Evolutionary conservation across 2,113 vertebrate genomes (phyloP).

Genomic region (Speoplatyrhinus poulsoni): DNA sequence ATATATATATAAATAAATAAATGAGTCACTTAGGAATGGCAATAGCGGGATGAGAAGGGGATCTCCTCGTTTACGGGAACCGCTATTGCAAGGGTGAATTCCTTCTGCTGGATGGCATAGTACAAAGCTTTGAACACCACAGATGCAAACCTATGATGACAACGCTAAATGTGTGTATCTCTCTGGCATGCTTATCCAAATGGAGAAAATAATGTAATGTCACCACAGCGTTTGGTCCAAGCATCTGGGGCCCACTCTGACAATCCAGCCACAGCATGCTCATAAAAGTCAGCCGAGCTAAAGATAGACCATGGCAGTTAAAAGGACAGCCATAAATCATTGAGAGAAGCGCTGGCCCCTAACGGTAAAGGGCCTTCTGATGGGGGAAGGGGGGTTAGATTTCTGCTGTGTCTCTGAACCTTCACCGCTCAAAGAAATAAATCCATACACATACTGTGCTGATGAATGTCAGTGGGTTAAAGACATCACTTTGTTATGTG

Average conservation of each 20-base stretch:
- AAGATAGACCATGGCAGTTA: slow-evolving; percentile 66
- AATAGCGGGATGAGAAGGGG: neutral
- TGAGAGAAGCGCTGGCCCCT: slow-evolving; percentile 26
- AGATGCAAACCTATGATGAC: neutral
- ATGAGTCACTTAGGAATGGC: neutral
- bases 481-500: slow-evolving; percentile 10
- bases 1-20: no score
- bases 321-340: slow-evolving; percentile 61
- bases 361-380: slow-evolving; percentile 44
- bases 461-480: neutral
- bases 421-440: slow-evolving; percentile 18
- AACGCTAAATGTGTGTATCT: slow-evolving; percentile 18
- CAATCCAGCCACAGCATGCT: slow-evolving; percentile 41
- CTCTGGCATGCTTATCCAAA: slow-evolving; percentile 27
- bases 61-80: neutral
- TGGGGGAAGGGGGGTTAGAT: slow-evolving; percentile 5
- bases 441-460: neutral
- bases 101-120: slow-evolving; percentile 31
- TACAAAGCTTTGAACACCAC: slow-evolving; percentile 14
- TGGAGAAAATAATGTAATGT: slow-evolving; percentile 22
- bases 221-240: neutral
- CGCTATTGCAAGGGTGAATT: slow-evolving; percentile 25
- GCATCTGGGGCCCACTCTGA: slow-evolving; percentile 38
- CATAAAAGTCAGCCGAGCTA: slow-evolving; percentile 64
- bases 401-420: slow-evolving; percentile 29